Base-by-base conservation (phyloP, 2,797 vertebrate species). In the Rallus crepitans region DNA sequence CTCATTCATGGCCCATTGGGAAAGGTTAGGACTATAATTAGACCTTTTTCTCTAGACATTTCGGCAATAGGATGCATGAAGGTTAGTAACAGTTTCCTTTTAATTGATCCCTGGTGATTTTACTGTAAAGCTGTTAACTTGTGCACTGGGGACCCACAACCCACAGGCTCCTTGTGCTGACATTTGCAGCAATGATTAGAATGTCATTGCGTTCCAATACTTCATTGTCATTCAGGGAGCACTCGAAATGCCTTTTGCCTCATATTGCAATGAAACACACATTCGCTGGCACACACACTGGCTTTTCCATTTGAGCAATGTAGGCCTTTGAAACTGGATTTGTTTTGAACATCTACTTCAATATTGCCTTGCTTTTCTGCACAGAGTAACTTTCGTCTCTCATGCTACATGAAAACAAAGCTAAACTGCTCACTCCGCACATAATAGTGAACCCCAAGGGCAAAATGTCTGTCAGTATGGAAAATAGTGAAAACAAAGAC, bases 101-200 rank as follows among this genome's bases (percentile, higher is more conserved):
- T 98, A 98, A 98, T 98, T 98, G 97, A 94, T 98, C 97, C 96
- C 97, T 82, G 65, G 93, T 96, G 97, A 92, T 97, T 98, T 97
- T 96, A 96, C 96, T 96, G 97, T 96, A 97, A 98, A 98, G 96
- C 96, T 53, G 83, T 98, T 98, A 97, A 97, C 97, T 97, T 94
- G 92, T 94, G 88, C 95, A 72, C 94, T 48, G 40, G 97, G 94
- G 94, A 94, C 89, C 90, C 77, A 90, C 97, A 97, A 95, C 97
- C 95, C 97, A 97, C 56, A 31, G 90, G 93, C 96, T 98, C 93
- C 95, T 98, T 97, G 96, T 83, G 85, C 95, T 98, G 98, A 98
- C 98, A 98, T 98, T 98, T 98, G 96, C 95, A 92, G 94, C 95
- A 96, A 97, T 97, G 97, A 98, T 98, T 98, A 98, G 97, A 97